Evolutionary conservation across 2,797 vertebrate genomes (phyloP), one percentile per base, ranked within the genome.

Genomic region (Erethizon dorsatum): DNA sequence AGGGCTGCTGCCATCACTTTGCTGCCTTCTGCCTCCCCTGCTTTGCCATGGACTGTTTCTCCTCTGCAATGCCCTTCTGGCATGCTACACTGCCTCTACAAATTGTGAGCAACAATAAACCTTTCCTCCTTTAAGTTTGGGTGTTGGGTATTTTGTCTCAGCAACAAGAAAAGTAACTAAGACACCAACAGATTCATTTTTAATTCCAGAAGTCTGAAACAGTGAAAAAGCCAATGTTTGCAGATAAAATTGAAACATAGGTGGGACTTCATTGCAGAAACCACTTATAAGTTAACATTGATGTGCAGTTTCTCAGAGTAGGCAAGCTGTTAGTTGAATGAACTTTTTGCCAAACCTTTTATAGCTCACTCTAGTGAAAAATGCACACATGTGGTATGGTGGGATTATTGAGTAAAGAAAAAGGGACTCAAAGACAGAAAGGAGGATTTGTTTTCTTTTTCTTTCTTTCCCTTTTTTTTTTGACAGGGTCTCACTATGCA

Each of bases 201-300:
- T 91, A 84, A 91, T 89, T 80, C 50, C 26, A 85, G 56, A 50
- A 79, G 18, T 33, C 37, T 84, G 45, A 92, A 84, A 86, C 33
- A 88, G 20, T 71, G 57, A 82, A 85, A 91, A 96, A 41, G 33
- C 33, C 59, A 63, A 5, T 83, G 71, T 28, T 75, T 92, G n/a
- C 52, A 54, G 33, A 37, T 52, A 71, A 24, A 93, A 56, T 54
- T 56, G 24, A 88, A 18, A 37, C 69, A 57, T 54, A 24, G 3
- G 6, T 73, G 24, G 22, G 45, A 31, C 20, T 59, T 90, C 77
- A 57, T 4, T 73, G 65, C 12, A 84, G 65, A 92, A 86, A 59
- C 13, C 26, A 57, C n/a, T 28, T 75, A 14, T 11, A 83, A 37
- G 6, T 83, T 79, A 54, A 41, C 45, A 63, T 26, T 75, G 61